Base-by-base conservation (phyloP, 2,888 invertebrate genomes). In the Agriopis marginaria region DNA sequence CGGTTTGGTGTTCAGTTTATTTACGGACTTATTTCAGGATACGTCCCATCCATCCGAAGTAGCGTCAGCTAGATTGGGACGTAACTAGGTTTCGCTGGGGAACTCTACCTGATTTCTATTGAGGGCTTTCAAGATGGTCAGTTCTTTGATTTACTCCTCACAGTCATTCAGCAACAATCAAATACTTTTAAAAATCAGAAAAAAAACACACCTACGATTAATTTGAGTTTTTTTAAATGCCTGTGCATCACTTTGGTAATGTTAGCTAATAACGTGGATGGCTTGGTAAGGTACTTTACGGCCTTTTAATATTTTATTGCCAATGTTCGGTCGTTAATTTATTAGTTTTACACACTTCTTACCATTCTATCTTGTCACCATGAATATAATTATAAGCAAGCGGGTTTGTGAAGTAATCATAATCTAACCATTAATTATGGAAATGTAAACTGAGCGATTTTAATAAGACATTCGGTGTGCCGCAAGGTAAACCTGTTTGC, bases 401-500 rank as follows among this genome's bases (percentile, higher is more conserved):
- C 53, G 12, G 54, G 47, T 54, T 51, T 12, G 53, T 66, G 42
- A 14, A 66, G 45, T 61, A 62, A 55, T 56, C 44, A 62, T 63
- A 50, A 58, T 63, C 12, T 62, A 63, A 44, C 62, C 62, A 68
- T 78, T 71, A 59, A 65, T 69, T 75, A 76, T 75, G 64, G 75
- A 78, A 77, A 79, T 78, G 73, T 76, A 77, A 77, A 63, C 23
- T 70, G 61, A 63, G 65, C 74, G 77, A 81, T 79, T 82, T 84
- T 77, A 82, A 82, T 85, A 79, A 79, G 83, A 74, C 80, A 79
- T 82, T 84, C 73, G 75, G 72, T 75, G 72, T 47, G 66, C 73
- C 79, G 79, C 85, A 86, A 87, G 88, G 87, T 75, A 79, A 87
- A 84, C 86, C 75, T 71, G 85, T 81, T 82, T 76, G 71, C 75